These are phyloP conservation scores for Cettia cetti DNA, from an alignment of 2,113 vertebrate genomes.

Conservation along the genomic window DNA sequence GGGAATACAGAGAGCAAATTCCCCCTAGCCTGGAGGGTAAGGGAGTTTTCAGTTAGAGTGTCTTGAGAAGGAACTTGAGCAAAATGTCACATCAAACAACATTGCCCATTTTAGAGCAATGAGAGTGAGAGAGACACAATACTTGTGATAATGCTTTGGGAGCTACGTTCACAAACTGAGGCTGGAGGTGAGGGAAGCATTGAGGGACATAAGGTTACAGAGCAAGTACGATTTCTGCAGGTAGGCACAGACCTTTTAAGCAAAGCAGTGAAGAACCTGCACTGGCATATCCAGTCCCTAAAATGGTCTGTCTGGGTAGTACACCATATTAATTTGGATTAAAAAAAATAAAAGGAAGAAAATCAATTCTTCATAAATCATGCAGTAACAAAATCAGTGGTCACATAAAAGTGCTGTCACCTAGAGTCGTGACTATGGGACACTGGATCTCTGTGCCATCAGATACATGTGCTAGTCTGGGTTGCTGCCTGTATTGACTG, in stretches of 20 bases:
- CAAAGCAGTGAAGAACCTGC: neutral
- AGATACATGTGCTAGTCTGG: neutral
- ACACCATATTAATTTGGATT: neutral
- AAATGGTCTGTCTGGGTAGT: neutral
- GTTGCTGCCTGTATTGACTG: neutral
- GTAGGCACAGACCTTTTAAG: neutral
- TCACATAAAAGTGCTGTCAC: neutral
- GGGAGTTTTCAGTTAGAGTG: neutral
- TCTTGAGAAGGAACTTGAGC: neutral
- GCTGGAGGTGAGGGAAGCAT: neutral
- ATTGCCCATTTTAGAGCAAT: neutral
- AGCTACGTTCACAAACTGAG: neutral
- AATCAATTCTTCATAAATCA: neutral
- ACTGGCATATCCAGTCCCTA: neutral
- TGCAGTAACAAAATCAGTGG: neutral
- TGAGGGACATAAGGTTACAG: neutral
- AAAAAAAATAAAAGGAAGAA: neutral
- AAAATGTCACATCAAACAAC: neutral
- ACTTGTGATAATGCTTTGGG: neutral
- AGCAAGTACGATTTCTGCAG: rapidly evolving
- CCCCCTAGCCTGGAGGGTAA: neutral
- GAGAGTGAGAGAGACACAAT: neutral
- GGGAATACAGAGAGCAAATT: neutral
- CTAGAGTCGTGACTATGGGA: neutral
- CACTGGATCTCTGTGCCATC: neutral